Base-by-base conservation (phyloP, 2,113 vertebrate species). In the Australoheros scitulus region DNA sequence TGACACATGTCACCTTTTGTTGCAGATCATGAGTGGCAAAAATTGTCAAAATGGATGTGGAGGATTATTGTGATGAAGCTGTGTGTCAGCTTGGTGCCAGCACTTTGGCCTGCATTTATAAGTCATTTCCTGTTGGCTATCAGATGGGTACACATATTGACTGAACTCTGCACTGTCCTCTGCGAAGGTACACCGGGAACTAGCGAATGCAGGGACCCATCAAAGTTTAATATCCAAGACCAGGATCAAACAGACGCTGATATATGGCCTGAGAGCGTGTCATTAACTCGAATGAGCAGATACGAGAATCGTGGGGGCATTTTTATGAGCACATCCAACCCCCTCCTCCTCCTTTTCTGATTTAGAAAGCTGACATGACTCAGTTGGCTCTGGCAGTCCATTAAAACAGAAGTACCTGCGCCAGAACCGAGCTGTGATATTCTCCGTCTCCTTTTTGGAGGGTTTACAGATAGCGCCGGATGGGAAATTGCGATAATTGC, bases 161-260 rank as follows among this genome's bases (percentile, higher is more conserved):
- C 80, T 84, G 81, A 87, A 88, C 80, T 72, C 81, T 9, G 43
- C 76, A 6, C 83, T 68, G 86, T 87, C 82, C 86, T 77, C 85
- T 80, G 47, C 72, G 29, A 59, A 76, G 43, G 47, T 81, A 79
- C 64, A 26, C 79, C 2, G 61, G 77, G 32, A 79, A 92, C 76
- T 58, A 38, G 70, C 60, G 84, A 83, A 80, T 11, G 47, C 36
- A 5, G 88, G 79, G 89, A 81, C 63, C 87, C 85, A 91, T 94
- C 87, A 93, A 91, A 91, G 81, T 94, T 92, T 94, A 92, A 94
- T 90, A 85, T 90, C 90, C 92, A 77, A 88, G 81, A 91, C 88
- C 87, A 76, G 90, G 88, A 91, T 94, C 90, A 89, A 93, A 88
- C 87, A 87, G 90, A 89, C 61, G 43, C 81, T 91, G 92, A 93